These are phyloP conservation scores for Heliconius congener DNA, from an alignment of 1,140 invertebrate genomes.

Conservation along the genomic window DNA sequence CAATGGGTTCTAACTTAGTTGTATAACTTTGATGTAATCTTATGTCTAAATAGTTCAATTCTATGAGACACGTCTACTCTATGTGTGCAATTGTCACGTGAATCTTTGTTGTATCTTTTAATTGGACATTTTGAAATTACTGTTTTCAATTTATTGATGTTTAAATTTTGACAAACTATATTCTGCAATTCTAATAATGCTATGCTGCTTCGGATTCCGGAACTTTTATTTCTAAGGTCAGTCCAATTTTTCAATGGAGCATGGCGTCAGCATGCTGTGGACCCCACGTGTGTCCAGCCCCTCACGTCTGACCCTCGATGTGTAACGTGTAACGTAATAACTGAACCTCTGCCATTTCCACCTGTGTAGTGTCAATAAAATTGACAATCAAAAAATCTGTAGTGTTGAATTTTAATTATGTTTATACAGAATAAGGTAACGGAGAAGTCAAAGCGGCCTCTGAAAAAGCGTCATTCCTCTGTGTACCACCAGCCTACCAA, in stretches of 20 bases:
- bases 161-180: conserved; percentile 37
- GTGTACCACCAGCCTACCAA: conserved; percentile 93
- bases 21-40: conserved; percentile 1
- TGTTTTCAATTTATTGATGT: conserved; percentile 10
- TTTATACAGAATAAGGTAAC: conserved; percentile 88
- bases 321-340: conserved; percentile 39
- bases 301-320: conserved; percentile 34
- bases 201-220: conserved; percentile 78
- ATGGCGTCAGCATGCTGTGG: conserved; percentile 74
- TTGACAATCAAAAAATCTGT: not conserved
- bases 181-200: conserved; percentile 72
- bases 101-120: conserved; percentile 9
- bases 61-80: conserved; percentile 6
- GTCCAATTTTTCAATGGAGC: conserved; percentile 63
- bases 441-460: conserved; percentile 92
- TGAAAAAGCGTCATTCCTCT: conserved; percentile 93
- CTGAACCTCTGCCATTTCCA: conserved; percentile 2
- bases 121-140: not conserved
- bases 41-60: conserved; percentile 1
- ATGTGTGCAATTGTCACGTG: conserved; percentile 9
- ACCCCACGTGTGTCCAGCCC: conserved; percentile 59
- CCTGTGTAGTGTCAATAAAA: not conserved
- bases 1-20: conserved; percentile 20
- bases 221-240: conserved; percentile 77
- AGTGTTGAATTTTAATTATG: conserved; percentile 27